Percentiles rank a stretch among this genome's conserved stretches.
Conservation (phyloP, 2,113 vertebrate genomes). For the Phyllopteryx taeniolatus region DNA sequence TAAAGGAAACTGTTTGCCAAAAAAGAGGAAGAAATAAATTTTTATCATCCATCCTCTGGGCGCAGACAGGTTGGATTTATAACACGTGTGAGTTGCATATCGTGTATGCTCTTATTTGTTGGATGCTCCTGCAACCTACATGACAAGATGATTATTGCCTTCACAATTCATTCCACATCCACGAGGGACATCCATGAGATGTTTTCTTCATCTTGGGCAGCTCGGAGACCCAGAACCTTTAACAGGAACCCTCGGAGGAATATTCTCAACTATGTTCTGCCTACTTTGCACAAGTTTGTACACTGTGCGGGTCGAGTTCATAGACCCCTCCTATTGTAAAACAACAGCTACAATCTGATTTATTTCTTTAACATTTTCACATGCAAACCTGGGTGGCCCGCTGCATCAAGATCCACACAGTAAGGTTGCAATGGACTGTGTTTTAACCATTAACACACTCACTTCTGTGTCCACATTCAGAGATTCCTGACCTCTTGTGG, state of each 20-base stretch:
- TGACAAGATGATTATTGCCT: constrained; percentile 20
- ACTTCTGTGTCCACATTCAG: constrained; percentile 23
- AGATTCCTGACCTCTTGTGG: constrained; percentile 21
- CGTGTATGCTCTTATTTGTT: neutral
- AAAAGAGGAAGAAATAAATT: constrained; percentile 17
- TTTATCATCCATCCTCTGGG: constrained; percentile 23
- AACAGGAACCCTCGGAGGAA: neutral
- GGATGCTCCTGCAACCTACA: constrained; percentile 13
- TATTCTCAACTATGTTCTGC: neutral
- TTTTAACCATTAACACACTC: constrained; percentile 37
- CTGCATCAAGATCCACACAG: constrained; percentile 34
- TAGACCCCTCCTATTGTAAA: constrained; percentile 23
- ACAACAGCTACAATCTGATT: constrained; percentile 22
- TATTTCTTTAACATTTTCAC: constrained; percentile 27
- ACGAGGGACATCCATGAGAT: constrained; percentile 6
- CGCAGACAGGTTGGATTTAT: constrained; percentile 50
- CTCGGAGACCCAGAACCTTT: neutral
- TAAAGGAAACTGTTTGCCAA: constrained; percentile 18
- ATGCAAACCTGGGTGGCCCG: constrained; percentile 17
- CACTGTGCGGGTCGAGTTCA: neutral
- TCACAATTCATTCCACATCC: neutral
- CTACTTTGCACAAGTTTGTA: neutral
- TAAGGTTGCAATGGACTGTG: constrained; percentile 48
- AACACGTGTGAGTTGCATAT: constrained; percentile 21
- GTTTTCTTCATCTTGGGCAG: constrained; percentile 2